Evolutionary conservation across 2,797 vertebrate species (phyloP).

Genomic region (Chlorospingus flavigularis): DNA sequence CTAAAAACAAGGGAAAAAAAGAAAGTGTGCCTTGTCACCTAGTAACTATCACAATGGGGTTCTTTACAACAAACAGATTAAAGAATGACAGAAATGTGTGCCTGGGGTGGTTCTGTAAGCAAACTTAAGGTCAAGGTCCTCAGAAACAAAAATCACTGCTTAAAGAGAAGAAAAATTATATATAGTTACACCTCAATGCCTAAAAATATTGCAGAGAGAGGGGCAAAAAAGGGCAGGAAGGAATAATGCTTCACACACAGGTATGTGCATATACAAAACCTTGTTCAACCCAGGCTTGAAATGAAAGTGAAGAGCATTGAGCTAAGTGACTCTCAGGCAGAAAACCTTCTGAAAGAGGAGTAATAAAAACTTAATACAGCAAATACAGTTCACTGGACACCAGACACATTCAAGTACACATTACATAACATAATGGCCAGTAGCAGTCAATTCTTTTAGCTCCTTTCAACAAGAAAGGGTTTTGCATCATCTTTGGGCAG

Average conservation of each 20-base stretch:
- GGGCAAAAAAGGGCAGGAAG: background rate
- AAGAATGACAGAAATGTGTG: background rate
- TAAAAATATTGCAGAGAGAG: background rate
- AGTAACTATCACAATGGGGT: background rate
- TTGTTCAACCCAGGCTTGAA: background rate
- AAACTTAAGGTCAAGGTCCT: background rate
- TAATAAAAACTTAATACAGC: background rate
- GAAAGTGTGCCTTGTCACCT: background rate
- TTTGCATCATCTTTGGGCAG: background rate
- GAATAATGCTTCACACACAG: accelerated
- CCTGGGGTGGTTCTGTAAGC: background rate
- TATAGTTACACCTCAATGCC: background rate
- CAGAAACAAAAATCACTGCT: background rate
- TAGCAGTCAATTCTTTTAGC: background rate
- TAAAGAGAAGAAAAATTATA: background rate
- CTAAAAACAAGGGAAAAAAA: background rate
- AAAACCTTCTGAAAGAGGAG: background rate
- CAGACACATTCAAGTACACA: background rate
- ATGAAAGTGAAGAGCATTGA: background rate
- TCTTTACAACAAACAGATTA: background rate
- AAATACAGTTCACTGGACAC: background rate
- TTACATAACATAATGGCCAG: background rate
- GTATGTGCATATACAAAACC: background rate
- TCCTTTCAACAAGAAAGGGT: background rate
- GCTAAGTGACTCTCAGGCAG: background rate